Base-by-base conservation (phyloP, 2,888 invertebrate species). In the Glomeris marginata region DNA sequence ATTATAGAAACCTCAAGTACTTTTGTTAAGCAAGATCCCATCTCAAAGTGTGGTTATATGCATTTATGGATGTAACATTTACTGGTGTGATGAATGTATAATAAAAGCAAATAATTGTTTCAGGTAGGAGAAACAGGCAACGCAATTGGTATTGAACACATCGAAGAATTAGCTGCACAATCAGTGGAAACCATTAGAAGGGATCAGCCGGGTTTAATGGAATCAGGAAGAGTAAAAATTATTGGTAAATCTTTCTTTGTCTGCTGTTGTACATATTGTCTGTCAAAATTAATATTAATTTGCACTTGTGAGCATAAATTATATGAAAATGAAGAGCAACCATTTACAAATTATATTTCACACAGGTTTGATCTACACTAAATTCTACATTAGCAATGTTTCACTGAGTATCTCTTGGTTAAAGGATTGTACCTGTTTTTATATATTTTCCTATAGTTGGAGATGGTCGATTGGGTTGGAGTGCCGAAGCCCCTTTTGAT, bases 141-240 rank as follows among this genome's bases (percentile, higher is more conserved):
- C 49, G 81, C 81, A 1, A 74, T 92, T 47, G 94, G 94, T 3
- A 84, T 94, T 56, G 94, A 94, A 60, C 92, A 94, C 66, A 88
- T 94, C 60, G 72, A 79, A 2, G 80, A 86, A 63, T 73, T 94
- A 55, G 81, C 88, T 1, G 70, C 78, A 45, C 67, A 79, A 60
- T 82, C 92, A 10, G 72, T 72, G 33, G 70, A 73, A 56, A 97
- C 97, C 66, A 78, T 97, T 15, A 71, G 75, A 52, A 73, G 74
- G 52, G 83, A 81, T 61, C 77, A 86, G 59, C 75, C 79, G 1
- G 72, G 74, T 33, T 71, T 91, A 52, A 65, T 94, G 1, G 66
- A 72, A 33, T 75, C 75, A 13, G 80, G 77, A 28, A 72, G 78
- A 56, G 66, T 92, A 33, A 71, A 78, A 64, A 72, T 91, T 54